These are phyloP conservation scores for Drosophila neotestacea DNA, from an alignment of 2,888 invertebrate species.

Conservation along the genomic window DNA sequence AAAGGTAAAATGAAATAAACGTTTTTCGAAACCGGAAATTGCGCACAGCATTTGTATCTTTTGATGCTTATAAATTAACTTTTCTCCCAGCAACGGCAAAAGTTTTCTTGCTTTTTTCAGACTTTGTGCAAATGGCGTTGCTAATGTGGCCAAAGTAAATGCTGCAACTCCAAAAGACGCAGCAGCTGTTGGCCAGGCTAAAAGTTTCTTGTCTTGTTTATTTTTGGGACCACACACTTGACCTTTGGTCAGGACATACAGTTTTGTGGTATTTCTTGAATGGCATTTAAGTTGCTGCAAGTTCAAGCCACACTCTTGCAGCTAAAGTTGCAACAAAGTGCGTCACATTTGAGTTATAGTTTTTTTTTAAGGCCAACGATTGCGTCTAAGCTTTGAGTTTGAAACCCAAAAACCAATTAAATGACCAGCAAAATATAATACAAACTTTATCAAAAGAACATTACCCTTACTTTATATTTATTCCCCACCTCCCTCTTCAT, in stretches of 20 bases:
- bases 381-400: conserved; percentile 20
- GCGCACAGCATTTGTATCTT: conserved; percentile 64
- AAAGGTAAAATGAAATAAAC: conserved; percentile 56
- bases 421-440: conserved; percentile 51
- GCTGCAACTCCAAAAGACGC: conserved; percentile 17
- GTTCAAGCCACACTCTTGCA: conserved; percentile 32
- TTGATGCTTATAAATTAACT: conserved; percentile 73
- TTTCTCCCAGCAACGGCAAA: conserved; percentile 33
- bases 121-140: conserved; percentile 28
- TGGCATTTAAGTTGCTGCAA: conserved; percentile 23
- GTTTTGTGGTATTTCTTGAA: conserved; percentile 9
- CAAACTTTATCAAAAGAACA: conserved; percentile 49
- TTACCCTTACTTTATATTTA: not conserved
- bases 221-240: conserved; percentile 27
- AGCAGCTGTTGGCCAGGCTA: conserved; percentile 37
- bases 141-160: conserved; percentile 35
- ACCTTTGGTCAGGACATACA: conserved; percentile 22
- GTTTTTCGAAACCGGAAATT: conserved; percentile 72
- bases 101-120: conserved; percentile 10
- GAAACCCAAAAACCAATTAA: conserved; percentile 52
- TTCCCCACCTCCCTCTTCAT: not conserved
- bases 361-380: conserved; percentile 1
- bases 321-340: conserved; percentile 29
- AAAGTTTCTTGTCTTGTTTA: conserved; percentile 32
- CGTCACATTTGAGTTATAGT: conserved; percentile 24